A percentile compares a stretch with the other conserved stretches of the same genome.
phyloP scores from a whole-genome alignment of 2,888 invertebrate genomes.

The Pediacus dermestoides region DNA sequence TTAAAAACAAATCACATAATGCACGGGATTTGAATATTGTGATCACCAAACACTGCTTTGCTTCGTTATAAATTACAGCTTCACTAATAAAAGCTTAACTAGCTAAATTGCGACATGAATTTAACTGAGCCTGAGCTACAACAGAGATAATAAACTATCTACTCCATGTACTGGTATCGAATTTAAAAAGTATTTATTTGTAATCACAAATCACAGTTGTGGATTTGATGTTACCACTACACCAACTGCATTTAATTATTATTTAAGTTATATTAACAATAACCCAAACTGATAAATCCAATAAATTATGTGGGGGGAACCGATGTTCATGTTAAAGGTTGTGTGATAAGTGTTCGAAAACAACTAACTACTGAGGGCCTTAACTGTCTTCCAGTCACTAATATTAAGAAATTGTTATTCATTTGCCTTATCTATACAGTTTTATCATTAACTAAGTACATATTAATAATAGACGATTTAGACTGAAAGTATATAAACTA shows the following conservation, averaged over 20 bases:
- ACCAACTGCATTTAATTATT: background rate
- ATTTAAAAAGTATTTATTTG: slow-evolving; percentile 2
- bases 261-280: background rate
- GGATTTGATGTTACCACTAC: background rate
- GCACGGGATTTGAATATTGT: slow-evolving; percentile 11
- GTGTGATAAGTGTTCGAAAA: too few species aligned
- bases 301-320: too few species aligned
- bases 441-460: slow-evolving; percentile 4
- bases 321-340: too few species aligned
- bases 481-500: background rate
- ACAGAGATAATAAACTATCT: background rate
- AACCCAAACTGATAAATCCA: too few species aligned
- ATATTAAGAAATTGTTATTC: too few species aligned
- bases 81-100: slow-evolving; percentile 35
- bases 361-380: too few species aligned
- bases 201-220: too few species aligned
- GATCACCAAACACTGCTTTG: slow-evolving; percentile 16
- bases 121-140: slow-evolving; percentile 22
- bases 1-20: slow-evolving; percentile 15
- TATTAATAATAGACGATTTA: slow-evolving; percentile 3
- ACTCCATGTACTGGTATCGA: slow-evolving; percentile 2
- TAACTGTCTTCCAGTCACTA: too few species aligned
- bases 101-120: slow-evolving; percentile 37
- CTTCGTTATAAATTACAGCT: slow-evolving; percentile 18
- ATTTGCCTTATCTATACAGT: slow-evolving; percentile 1